Base-by-base conservation (phyloP, 2,888 invertebrate species). In the Ligdia adustata region DNA sequence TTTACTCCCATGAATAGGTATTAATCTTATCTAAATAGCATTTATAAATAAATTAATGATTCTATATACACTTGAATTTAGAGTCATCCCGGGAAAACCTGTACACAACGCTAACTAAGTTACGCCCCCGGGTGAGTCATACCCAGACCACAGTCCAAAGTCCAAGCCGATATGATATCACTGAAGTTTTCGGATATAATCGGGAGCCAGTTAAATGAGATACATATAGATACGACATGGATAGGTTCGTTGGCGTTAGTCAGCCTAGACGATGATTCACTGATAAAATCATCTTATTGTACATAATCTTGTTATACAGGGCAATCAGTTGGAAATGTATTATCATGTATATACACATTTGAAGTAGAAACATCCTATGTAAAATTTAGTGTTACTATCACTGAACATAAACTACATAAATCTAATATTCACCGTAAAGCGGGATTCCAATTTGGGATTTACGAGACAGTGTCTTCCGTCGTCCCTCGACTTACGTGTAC, bases 21-120 rank as follows among this genome's bases (percentile, higher is more conserved):
- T n/a, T n/a, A 18, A 4, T 18, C 4, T 18, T 18, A 18, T 6
- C 18, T 4, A 5, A 18, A 18, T 6, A 5, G 18, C 18, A 18
- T 18, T 18, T 18, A 18, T 18, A 18, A 18, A 18, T 18, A 18
- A 18, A 18, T 6, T 6, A 1, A 4, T 18, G 6, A 18, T 18
- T 16, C 3, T 16, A 16, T 16, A 16, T 16, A 16, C 9, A 4
- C 9, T n/a, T 24, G 9, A n/a, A n/a, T 24, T 60, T 60, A 50
- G 42, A 34, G 57, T 63, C 58, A 33, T 48, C 48, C 32, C 12
- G 48, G 48, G 27, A 38, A 38, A 33, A 9, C 38, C 48, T 15
- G 33, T 14, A 24, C 11, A 13, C 13, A 29, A 24, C 13, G 3
- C 3, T 16, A n/a, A 16, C 11, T 15, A 18, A n/a, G 2, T 13